phyloP scores from a whole-genome alignment of 1,140 invertebrate genomes.

The Aphelinus atriplicis region DNA sequence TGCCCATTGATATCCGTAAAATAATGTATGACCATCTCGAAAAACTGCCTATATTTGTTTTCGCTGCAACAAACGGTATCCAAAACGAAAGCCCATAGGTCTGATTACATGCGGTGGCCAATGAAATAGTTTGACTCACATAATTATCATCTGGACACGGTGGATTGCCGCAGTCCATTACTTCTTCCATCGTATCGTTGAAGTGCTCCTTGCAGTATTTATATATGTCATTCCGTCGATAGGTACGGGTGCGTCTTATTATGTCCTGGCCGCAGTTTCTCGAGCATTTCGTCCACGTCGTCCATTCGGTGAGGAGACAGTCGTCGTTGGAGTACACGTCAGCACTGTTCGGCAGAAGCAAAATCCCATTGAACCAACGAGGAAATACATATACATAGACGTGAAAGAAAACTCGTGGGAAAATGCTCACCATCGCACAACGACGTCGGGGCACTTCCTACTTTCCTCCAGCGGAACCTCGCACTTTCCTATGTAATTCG shows the following conservation, averaged over 20 bases:
- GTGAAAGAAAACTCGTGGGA: no score
- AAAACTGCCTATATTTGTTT: no score
- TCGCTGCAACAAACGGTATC: no score
- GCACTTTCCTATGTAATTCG: slow-evolving; percentile 68
- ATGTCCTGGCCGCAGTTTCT: slow-evolving; percentile 81
- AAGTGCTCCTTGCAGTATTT: slow-evolving; percentile 50
- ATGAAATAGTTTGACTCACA: slow-evolving; percentile 11
- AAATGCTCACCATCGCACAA: no score
- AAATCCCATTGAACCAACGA: no score
- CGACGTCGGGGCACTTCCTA: slow-evolving; percentile 54
- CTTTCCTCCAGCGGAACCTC: slow-evolving; percentile 66
- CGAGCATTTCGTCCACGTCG: slow-evolving; percentile 80
- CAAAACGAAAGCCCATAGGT: no score
- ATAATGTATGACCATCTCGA: no score
- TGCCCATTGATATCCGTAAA: no score
- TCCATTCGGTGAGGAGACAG: slow-evolving; percentile 80
- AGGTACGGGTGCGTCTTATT: slow-evolving; percentile 72
- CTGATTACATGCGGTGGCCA: not conserved
- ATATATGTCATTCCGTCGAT: slow-evolving; percentile 44
- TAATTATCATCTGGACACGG: slow-evolving; percentile 50
- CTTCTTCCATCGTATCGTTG: slow-evolving; percentile 43
- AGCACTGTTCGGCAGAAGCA: no score
- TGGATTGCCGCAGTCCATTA: slow-evolving; percentile 52
- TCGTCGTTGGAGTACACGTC: not conserved
- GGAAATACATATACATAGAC: no score